Percentiles rank a stretch among this genome's conserved stretches.
phyloP scores from a whole-genome alignment of 2,113 vertebrate species.

The Pogonocichla stellata region DNA sequence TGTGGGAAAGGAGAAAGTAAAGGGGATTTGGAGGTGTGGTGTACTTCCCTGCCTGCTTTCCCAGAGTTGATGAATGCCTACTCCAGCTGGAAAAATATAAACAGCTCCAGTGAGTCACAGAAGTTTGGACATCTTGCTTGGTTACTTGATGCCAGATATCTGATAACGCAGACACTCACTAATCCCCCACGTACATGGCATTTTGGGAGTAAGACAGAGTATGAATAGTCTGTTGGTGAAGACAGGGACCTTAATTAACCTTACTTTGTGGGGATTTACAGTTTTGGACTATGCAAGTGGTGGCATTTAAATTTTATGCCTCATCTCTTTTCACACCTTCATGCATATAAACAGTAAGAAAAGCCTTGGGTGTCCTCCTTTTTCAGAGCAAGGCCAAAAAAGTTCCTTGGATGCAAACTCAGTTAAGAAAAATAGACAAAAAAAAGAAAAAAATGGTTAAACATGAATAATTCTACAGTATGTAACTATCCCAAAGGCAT shows the following conservation, averaged over 20 bases:
- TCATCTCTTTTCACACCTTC: not conserved
- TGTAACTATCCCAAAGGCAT: not conserved
- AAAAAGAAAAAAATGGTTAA: not conserved
- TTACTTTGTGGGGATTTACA: slow-evolving; percentile 1
- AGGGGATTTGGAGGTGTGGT: not conserved
- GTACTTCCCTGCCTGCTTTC: not conserved
- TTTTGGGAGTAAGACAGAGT: not conserved
- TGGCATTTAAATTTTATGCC: not conserved
- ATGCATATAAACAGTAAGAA: not conserved
- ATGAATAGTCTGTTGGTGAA: not conserved
- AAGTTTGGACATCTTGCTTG: not conserved
- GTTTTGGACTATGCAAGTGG: not conserved
- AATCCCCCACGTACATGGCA: not conserved
- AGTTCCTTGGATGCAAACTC: not conserved
- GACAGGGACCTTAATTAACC: not conserved
- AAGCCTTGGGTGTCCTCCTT: not conserved
- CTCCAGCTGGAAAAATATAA: slow-evolving; percentile 59
- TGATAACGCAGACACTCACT: not conserved
- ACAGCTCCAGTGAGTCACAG: not conserved
- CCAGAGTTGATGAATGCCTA: not conserved
- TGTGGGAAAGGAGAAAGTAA: slow-evolving; percentile 48
- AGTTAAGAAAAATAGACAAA: not conserved
- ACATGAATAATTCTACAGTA: not conserved
- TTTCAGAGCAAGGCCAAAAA: not conserved
- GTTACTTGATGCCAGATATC: slow-evolving; percentile 21